Evolutionary conservation across 2,797 vertebrate species (phyloP).

Genomic region (Tolypeutes matacus): DNA sequence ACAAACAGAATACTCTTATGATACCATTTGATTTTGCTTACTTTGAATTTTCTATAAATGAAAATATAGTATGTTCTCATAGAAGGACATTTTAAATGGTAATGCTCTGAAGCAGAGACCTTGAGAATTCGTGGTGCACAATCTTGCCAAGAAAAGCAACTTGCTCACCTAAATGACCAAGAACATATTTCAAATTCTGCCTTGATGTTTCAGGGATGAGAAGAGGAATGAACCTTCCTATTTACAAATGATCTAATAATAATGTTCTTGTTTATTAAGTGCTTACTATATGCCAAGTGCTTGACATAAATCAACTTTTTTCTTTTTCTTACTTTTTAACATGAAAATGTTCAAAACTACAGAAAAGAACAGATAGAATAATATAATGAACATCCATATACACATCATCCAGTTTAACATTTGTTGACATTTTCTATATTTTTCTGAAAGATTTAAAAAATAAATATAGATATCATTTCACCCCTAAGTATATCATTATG

Average conservation of each 20-base stretch:
- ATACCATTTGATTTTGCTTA: too few species aligned
- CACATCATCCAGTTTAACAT: neutral
- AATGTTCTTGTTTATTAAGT: neutral
- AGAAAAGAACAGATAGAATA: neutral
- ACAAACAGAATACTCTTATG: too few species aligned
- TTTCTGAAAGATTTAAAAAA: constrained; percentile 56
- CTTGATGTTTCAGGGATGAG: neutral
- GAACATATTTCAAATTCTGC: neutral
- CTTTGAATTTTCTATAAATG: too few species aligned
- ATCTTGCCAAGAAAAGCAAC: neutral
- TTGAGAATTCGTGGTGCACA: neutral
- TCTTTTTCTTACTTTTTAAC: constrained; percentile 8
- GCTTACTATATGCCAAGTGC: neutral
- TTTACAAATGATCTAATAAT: neutral
- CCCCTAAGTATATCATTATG: neutral
- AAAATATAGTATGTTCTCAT: too few species aligned
- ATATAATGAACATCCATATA: neutral
- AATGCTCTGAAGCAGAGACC: neutral
- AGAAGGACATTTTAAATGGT: neutral
- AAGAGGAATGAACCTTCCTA: neutral
- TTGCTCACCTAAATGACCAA: neutral
- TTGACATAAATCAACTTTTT: neutral
- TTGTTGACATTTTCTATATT: neutral
- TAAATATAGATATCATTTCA: constrained; percentile 20
- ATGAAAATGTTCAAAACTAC: constrained; percentile 27